Evolutionary conservation across 2,797 vertebrate species (phyloP), one percentile per base, ranked within the genome.

Genomic region (Syngnathus acus): DNA sequence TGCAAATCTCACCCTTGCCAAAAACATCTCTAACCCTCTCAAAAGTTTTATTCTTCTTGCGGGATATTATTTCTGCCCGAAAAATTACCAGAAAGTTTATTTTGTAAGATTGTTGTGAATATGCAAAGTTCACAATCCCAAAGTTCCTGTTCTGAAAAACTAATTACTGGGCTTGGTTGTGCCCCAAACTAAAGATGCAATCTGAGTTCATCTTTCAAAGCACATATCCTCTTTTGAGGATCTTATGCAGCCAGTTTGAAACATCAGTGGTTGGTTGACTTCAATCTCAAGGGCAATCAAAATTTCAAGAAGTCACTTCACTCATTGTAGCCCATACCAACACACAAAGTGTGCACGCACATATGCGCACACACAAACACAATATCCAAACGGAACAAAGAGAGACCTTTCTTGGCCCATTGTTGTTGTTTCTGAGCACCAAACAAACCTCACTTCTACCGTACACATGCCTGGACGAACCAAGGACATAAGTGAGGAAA

Each of bases 241-340:
- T 79, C 80, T 84, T 78, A 84, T 81, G 72, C 65, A 82, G 65
- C 75, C 77, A 80, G 68, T 82, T 78, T 83, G 68, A 50, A 80
- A 76, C 79, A 80, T 83, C 77, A 86, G 78, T 81, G 76, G 48
- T 78, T 82, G 76, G 48, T 78, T 77, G 78, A 78, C 68, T 83
- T 80, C 75, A 77, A 78, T 83, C 79, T 84, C 79, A 84, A 85
- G 80, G 82, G 81, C 78, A 82, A 70, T 70, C 54, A 65, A 78
- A 77, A 83, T 77, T 85, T 75, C 73, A 72, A 63, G 66, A 71
- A 74, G 65, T 76, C 71, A 69, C 61, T 32, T 76, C 71, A 69
- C 70, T 70, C 77, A 74, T 40, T 38, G 14, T 38, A 16, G 53
- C 63, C 32, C 58, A 47, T 57, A 62, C 17, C 1, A 40, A 43